A percentile compares a stretch with the other conserved stretches of the same genome.
These are phyloP conservation scores for Thunnus maccoyii DNA, from an alignment of 2,113 vertebrate genomes.

Conservation along the genomic window DNA sequence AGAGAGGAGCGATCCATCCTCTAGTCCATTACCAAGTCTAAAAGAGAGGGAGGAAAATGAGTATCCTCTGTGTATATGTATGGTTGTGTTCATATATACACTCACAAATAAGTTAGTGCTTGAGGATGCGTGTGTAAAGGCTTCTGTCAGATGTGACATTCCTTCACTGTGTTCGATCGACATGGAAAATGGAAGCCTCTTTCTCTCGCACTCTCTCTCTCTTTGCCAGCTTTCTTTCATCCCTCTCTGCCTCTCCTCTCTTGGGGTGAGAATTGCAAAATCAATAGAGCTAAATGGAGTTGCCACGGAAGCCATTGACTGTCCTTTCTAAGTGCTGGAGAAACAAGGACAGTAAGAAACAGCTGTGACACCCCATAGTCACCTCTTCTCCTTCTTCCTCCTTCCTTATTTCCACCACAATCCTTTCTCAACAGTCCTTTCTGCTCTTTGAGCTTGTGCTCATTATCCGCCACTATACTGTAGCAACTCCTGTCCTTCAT, in stretches of 20 bases:
- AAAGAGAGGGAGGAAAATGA: slow-evolving; percentile 36
- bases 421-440: slow-evolving; percentile 24
- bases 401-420: slow-evolving; percentile 1
- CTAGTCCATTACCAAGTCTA: slow-evolving; percentile 51
- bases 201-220: slow-evolving; percentile 46
- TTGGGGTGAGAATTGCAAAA: slow-evolving; percentile 81
- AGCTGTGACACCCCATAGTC: slow-evolving; percentile 60
- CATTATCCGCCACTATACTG: slow-evolving; percentile 31
- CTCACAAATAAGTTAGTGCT: slow-evolving; percentile 26
- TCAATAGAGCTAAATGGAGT: slow-evolving; percentile 87
- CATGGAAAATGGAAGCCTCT: slow-evolving; percentile 63
- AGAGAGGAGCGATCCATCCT: slow-evolving; percentile 60
- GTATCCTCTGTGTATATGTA: slow-evolving; percentile 15
- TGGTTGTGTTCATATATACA: slow-evolving; percentile 8
- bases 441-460: slow-evolving; percentile 33
- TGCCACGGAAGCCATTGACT: slow-evolving; percentile 80
- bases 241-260: slow-evolving; percentile 57
- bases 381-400: slow-evolving; percentile 35
- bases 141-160: slow-evolving; percentile 67
- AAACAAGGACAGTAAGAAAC: slow-evolving; percentile 72
- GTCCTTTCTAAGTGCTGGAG: slow-evolving; percentile 82
- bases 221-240: slow-evolving; percentile 67
- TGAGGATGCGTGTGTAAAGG: slow-evolving; percentile 32
- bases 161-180: slow-evolving; percentile 68
- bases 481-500: background rate